These are phyloP conservation scores for Hemicrepidius hirtus DNA, from an alignment of 2,888 invertebrate genomes.

Conservation along the genomic window DNA sequence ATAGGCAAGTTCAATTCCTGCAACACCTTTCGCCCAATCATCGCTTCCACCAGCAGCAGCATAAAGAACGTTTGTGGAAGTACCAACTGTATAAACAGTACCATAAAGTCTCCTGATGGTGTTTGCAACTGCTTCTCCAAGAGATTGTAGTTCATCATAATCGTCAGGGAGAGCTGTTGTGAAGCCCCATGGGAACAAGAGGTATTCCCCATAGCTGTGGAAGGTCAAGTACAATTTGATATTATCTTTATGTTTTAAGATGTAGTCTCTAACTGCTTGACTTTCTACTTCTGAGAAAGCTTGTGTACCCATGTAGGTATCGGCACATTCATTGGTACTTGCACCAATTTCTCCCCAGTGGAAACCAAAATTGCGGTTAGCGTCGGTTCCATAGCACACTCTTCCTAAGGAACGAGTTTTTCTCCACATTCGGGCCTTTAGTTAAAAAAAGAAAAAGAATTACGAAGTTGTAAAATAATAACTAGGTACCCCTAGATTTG, in stretches of 20 bases:
- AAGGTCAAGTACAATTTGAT: conserved; percentile 81
- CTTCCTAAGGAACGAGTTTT: conserved; percentile 77
- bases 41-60: conserved; percentile 79
- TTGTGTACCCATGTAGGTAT: conserved; percentile 71
- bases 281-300: conserved; percentile 76
- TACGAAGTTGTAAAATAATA: no score
- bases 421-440: conserved; percentile 78
- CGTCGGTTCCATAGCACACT: conserved; percentile 81
- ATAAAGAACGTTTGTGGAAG: conserved; percentile 71
- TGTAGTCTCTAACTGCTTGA: conserved; percentile 74
- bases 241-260: conserved; percentile 72
- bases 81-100: conserved; percentile 74
- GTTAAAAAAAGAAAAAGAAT: no score
- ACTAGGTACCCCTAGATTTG: no score
- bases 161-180: conserved; percentile 74
- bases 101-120: conserved; percentile 69
- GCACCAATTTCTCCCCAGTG: conserved; percentile 77
- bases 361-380: conserved; percentile 84
- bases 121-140: conserved; percentile 71
- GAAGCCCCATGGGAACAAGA: conserved; percentile 83
- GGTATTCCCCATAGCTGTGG: conserved; percentile 84
- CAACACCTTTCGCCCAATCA: conserved; percentile 78
- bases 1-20: conserved; percentile 76
- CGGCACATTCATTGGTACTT: conserved; percentile 68
- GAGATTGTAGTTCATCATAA: conserved; percentile 70